Base-by-base conservation (phyloP, 2,113 vertebrate species). In the Clarias batrachus region DNA sequence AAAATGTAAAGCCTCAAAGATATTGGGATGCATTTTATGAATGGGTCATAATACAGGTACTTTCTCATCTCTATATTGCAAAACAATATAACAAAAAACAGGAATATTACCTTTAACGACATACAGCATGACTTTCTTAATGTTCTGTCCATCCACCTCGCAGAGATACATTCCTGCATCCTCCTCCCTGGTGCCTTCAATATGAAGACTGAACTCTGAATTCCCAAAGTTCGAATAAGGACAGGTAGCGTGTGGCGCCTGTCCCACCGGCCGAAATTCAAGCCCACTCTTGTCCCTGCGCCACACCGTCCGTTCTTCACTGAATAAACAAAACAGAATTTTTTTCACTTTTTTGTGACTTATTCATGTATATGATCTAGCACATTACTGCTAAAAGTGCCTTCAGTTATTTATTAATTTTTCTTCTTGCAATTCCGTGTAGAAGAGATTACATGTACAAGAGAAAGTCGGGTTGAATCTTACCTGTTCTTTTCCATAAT, bases 81-180 rank as follows among this genome's bases (percentile, higher is more conserved):
- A 37, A 37, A 37, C 33, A 37, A 37, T 37, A 37, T 37, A 37
- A 37, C 33, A 37, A 37, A 37, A 37, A 37, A 37, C 2, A 16
- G 27, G 2, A 80, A 59, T 84, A 41, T 88, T 90, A 95, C 95
- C 93, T 92, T 86, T 86, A 5, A 94, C 91, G 78, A 95, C 87
- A 85, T 91, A 90, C 27, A 95, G 94, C 12, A 48, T 87, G 87
- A 95, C 68, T 2, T 1, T 0, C 0, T 52, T 90, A 5, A 17
- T 0, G 33, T 27, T 0, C 0, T 1, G 0, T 1, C 0, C 1
- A 0, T n/a, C 37, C 68, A 93, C 83, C 0, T 1, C 84, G 88
- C 95, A 95, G 30, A 17, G 1, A 87, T 94, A 95, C 57, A 66
- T 0, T 57, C 95, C 95, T 68, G 78, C 94, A 16, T 95, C 94